Conservation (phyloP, 2,113 vertebrate species). For the Arizona elegans region DNA sequence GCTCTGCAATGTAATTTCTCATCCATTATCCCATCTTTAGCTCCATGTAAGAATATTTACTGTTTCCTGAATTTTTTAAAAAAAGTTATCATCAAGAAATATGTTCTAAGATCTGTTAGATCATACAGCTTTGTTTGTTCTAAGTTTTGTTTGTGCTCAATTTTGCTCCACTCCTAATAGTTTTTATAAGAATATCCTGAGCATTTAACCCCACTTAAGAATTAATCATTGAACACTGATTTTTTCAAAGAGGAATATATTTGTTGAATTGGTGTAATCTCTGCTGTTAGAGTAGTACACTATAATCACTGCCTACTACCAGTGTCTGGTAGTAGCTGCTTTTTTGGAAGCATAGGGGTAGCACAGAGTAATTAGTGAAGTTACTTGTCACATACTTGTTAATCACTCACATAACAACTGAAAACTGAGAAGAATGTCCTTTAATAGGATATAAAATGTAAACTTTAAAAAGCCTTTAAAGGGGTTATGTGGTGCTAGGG, state of each 20-base stretch:
- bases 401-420: neutral
- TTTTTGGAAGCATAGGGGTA: neutral
- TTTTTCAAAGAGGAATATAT: neutral
- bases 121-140: too few relatives aligned
- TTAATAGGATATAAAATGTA: neutral
- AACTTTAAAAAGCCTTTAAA: neutral
- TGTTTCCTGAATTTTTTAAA: neutral
- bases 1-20: conserved; percentile 10
- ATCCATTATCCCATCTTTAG: neutral
- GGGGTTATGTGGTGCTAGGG: too few relatives aligned
- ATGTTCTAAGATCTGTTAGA: neutral
- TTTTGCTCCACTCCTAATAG: neutral
- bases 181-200: conserved; percentile 10
- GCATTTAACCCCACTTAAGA: conserved; percentile 9
- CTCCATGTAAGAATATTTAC: neutral
- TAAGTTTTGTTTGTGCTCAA: conserved; percentile 9
- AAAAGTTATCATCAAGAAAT: neutral
- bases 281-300: neutral
- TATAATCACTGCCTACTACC: neutral
- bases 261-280: neutral
- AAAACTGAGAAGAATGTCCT: neutral
- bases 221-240: conserved; percentile 2
- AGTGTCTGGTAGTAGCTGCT: neutral
- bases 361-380: neutral
- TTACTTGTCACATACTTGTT: neutral